Conservation (phyloP, 2,888 invertebrate genomes). For the Pheosia gnoma region DNA sequence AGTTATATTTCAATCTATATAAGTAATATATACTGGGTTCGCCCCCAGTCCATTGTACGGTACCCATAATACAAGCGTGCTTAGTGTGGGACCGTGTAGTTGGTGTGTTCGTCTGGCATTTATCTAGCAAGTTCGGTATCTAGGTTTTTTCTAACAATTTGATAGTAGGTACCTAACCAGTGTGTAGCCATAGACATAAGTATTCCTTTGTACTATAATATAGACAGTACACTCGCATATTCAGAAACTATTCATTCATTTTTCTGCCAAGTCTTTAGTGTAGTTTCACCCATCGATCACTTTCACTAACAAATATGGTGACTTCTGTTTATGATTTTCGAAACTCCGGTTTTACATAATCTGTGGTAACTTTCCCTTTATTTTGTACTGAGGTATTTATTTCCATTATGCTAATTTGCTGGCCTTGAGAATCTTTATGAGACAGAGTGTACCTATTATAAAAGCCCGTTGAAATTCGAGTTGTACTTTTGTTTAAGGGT, state of each 20-base stretch:
- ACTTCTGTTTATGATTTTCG: conserved; percentile 21
- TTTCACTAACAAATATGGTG: conserved; percentile 21
- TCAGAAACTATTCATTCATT: neutral
- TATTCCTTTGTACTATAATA: too few species aligned
- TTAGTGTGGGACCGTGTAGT: too few species aligned
- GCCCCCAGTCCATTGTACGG: too few species aligned
- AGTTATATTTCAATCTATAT: too few species aligned
- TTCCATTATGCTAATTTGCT: conserved; percentile 17
- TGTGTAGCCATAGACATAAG: too few species aligned
- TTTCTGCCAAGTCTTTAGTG: neutral
- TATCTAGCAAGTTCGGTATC: too few species aligned
- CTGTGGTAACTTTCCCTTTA: conserved; percentile 35
- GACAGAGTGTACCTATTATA: neutral
- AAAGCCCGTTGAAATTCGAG: neutral
- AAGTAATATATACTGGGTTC: too few species aligned
- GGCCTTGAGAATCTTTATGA: conserved; percentile 15
- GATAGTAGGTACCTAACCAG: too few species aligned
- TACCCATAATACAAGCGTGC: too few species aligned
- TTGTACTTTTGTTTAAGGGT: neutral
- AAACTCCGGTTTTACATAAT: conserved; percentile 34
- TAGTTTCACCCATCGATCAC: conserved; percentile 17
- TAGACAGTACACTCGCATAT: too few species aligned
- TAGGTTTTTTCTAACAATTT: too few species aligned
- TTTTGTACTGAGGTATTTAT: conserved; percentile 11
- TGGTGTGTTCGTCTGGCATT: too few species aligned